A percentile compares a stretch with the other conserved stretches of the same genome.
Conservation (phyloP, 2,113 vertebrate genomes). For the Pteropus alecto region DNA sequence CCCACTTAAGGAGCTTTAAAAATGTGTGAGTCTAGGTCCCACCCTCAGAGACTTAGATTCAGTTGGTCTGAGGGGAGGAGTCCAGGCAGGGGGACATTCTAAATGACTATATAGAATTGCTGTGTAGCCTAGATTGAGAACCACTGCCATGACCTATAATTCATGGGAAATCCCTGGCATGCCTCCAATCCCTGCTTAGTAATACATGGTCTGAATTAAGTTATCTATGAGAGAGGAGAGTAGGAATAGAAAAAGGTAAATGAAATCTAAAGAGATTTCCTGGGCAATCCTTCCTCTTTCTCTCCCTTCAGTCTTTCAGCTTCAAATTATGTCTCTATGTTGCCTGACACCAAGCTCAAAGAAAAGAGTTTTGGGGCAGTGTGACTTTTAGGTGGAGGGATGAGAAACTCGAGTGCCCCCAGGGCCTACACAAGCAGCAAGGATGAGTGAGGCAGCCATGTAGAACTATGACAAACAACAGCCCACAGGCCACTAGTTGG, state of each 20-base stretch:
- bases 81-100: neutral
- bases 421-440: neutral
- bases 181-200: neutral
- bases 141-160: neutral
- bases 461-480: neutral
- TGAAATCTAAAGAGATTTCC: neutral
- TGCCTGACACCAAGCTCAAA: neutral
- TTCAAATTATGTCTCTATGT: neutral
- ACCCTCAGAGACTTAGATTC: neutral
- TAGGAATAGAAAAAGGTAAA: neutral
- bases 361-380: neutral
- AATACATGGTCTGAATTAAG: neutral
- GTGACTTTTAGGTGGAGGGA: neutral
- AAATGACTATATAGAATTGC: neutral
- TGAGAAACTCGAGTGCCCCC: neutral
- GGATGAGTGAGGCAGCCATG: neutral
- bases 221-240: neutral
- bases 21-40: neutral
- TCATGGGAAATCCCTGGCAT: neutral
- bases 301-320: neutral
- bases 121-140: neutral
- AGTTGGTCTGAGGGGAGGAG: neutral
- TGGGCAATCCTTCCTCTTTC: neutral
- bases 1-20: neutral
- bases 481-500: neutral